These are phyloP conservation scores for Heliconius charithonia DNA, from an alignment of 2,888 invertebrate species.

Conservation along the genomic window DNA sequence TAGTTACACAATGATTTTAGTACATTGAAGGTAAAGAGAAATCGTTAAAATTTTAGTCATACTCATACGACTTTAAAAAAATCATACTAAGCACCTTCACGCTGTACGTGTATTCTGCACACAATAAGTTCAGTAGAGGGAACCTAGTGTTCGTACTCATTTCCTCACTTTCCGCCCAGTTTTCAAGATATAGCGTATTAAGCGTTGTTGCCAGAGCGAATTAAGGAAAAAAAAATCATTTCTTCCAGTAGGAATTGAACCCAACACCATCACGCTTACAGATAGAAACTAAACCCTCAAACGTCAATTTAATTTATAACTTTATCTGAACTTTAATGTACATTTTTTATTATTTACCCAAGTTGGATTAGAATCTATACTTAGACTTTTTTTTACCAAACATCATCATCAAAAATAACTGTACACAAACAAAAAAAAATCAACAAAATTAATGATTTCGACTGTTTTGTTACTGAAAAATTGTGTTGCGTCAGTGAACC, in stretches of 20 bases:
- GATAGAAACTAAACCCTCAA: background rate
- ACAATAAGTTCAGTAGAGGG: too few relatives aligned
- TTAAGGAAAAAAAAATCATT: background rate
- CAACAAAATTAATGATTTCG: constrained; percentile 35
- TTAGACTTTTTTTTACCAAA: background rate
- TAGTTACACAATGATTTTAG: too few relatives aligned
- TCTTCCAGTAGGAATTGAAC: background rate
- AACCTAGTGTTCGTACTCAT: too few relatives aligned
- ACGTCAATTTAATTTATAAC: too few relatives aligned
- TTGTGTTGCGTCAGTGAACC: constrained; percentile 50
- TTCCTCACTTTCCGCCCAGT: background rate
- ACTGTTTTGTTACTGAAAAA: constrained; percentile 42
- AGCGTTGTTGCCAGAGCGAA: background rate
- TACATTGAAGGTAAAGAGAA: too few relatives aligned
- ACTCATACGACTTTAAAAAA: too few relatives aligned
- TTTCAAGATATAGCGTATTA: background rate
- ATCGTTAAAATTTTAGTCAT: too few relatives aligned
- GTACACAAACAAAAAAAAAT: background rate
- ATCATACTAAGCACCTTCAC: too few relatives aligned
- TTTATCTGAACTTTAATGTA: too few relatives aligned
- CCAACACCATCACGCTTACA: background rate
- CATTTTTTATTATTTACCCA: too few relatives aligned
- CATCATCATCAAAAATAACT: constrained; percentile 1
- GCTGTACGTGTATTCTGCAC: too few relatives aligned
- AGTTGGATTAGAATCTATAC: background rate